Percentiles rank a stretch among this genome's conserved stretches.
These are phyloP conservation scores for Halictus ligatus DNA, from an alignment of 2,888 invertebrate genomes.

Conservation along the genomic window DNA sequence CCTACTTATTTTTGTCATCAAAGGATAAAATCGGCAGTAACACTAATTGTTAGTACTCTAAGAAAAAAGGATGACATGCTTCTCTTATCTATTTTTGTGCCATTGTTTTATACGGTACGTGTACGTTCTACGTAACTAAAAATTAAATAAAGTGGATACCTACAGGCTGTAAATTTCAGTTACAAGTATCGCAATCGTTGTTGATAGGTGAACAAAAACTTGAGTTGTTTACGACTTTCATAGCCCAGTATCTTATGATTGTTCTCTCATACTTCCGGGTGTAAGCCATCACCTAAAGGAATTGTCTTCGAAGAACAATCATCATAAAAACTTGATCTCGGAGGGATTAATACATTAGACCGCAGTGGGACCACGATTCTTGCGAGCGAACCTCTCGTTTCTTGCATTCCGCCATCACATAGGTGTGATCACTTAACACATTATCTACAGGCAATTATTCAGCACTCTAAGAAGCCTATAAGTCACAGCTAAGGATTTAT, in stretches of 20 bases:
- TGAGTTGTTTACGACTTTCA: background rate
- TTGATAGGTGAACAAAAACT: background rate
- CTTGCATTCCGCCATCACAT: background rate
- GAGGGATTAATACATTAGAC: background rate
- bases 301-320: background rate
- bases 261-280: background rate
- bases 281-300: background rate
- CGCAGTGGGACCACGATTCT: background rate
- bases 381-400: background rate
- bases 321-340: background rate
- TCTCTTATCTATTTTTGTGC: background rate
- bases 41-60: background rate
- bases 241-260: slow-evolving; percentile 1
- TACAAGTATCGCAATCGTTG: background rate
- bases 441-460: background rate
- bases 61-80: background rate
- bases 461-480: background rate
- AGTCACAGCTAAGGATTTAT: background rate
- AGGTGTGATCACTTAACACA: background rate
- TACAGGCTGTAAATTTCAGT: background rate
- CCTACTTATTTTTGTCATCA: background rate
- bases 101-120: background rate
- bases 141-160: background rate
- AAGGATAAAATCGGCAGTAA: background rate
- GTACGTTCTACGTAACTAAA: background rate